Evolutionary conservation across 92 coral and sea anemone species (phyloP).

Genomic region (Virgularia gustaviana): DNA sequence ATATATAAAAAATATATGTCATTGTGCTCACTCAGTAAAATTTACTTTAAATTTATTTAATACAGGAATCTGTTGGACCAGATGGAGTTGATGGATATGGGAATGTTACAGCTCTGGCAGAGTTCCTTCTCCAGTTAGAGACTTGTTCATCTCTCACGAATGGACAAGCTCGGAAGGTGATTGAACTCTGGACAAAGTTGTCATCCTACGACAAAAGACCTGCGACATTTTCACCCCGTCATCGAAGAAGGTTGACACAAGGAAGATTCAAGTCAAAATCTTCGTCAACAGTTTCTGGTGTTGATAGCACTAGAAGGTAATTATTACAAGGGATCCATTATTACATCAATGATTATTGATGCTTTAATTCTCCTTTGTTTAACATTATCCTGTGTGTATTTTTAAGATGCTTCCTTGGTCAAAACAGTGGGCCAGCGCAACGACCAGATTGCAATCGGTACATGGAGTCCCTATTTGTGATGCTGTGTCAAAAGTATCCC

Average conservation of each 20-base stretch:
- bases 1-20: neutral
- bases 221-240: conserved; percentile 33
- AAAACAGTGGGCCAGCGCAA: conserved; percentile 37
- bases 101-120: conserved; percentile 33
- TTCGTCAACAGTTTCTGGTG: conserved; percentile 2
- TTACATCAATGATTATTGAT: neutral
- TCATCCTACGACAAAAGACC: conserved; percentile 23
- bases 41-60: neutral
- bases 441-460: conserved; percentile 13
- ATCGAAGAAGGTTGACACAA: conserved; percentile 25
- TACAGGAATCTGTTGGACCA: conserved; percentile 1
- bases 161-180: conserved; percentile 29
- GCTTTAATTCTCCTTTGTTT: neutral
- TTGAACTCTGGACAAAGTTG: conserved; percentile 36
- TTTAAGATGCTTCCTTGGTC: conserved; percentile 25
- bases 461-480: conserved; percentile 6
- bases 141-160: conserved; percentile 20
- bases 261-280: conserved; percentile 50
- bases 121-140: conserved; percentile 35
- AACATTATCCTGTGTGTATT: neutral
- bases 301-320: conserved; percentile 21
- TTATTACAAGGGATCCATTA: neutral
- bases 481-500: conserved; percentile 20
- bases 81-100: conserved; percentile 1
- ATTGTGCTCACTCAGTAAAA: neutral